phyloP scores from a whole-genome alignment of 2,113 vertebrate genomes.

The Gopherus evgoodei region DNA sequence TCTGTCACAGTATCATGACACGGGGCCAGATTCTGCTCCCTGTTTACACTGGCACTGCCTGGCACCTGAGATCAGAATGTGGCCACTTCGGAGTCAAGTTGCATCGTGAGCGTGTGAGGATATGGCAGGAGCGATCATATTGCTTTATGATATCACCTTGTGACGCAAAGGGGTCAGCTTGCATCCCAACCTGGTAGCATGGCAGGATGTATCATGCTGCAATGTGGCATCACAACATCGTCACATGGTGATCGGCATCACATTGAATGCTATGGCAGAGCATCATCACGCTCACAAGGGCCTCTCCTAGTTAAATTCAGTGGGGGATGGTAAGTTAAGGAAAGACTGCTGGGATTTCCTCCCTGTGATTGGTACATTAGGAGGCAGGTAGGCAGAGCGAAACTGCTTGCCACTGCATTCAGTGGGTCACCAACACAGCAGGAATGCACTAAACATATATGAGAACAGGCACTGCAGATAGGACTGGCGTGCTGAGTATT shows the following conservation, averaged over 20 bases:
- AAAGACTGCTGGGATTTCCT: neutral
- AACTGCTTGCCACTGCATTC: neutral
- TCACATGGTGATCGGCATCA: too few species aligned
- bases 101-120: neutral
- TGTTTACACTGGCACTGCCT: neutral
- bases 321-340: neutral
- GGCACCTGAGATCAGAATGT: neutral
- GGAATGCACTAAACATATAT: neutral
- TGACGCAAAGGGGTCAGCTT: neutral
- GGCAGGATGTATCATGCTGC: fast-evolving
- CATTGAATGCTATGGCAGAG: neutral
- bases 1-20: neutral
- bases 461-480: neutral
- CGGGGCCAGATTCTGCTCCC: too few species aligned
- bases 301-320: neutral
- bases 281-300: too few species aligned
- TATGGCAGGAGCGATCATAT: fast-evolving
- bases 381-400: neutral
- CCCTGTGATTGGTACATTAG: neutral
- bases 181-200: fast-evolving
- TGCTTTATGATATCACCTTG: neutral
- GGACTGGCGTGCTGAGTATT: neutral
- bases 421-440: neutral
- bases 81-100: neutral
- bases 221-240: fast-evolving